These are phyloP conservation scores for Tenebrio molitor DNA, from an alignment of 1,140 invertebrate genomes.

Conservation along the genomic window DNA sequence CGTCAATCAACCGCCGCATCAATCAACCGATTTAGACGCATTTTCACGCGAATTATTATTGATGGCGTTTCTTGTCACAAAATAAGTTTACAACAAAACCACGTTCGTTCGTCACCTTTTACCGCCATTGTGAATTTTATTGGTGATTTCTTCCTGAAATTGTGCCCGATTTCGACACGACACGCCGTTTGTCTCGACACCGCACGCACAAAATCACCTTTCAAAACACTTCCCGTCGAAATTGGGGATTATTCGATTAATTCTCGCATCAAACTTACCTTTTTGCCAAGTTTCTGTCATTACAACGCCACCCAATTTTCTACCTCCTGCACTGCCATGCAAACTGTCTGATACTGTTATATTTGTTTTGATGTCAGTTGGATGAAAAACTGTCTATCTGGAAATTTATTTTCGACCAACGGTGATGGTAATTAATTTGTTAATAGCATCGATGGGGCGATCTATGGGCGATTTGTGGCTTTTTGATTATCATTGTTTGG, in stretches of 20 bases:
- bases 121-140: constrained; percentile 64
- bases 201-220: constrained; percentile 1
- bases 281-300: constrained; percentile 70
- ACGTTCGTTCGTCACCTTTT: constrained; percentile 60
- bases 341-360: constrained; percentile 52
- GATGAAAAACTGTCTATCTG: constrained; percentile 12
- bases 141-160: constrained; percentile 50
- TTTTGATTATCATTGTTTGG: constrained; percentile 12
- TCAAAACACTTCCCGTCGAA: not conserved
- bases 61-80: constrained; percentile 6
- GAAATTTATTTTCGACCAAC: not conserved
- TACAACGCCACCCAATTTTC: constrained; percentile 72
- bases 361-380: constrained; percentile 42
- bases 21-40: not conserved
- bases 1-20: not conserved
- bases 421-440: not conserved
- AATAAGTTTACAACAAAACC: constrained; percentile 31
- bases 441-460: not conserved
- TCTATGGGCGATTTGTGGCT: not conserved
- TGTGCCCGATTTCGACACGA: constrained; percentile 43
- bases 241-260: constrained; percentile 3
- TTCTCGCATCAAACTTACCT: constrained; percentile 65
- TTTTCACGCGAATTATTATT: not conserved
- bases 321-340: constrained; percentile 69
- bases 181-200: not conserved